These are phyloP conservation scores for Zaprionus lachaisei DNA, from an alignment of 1,140 invertebrate species.

Conservation along the genomic window DNA sequence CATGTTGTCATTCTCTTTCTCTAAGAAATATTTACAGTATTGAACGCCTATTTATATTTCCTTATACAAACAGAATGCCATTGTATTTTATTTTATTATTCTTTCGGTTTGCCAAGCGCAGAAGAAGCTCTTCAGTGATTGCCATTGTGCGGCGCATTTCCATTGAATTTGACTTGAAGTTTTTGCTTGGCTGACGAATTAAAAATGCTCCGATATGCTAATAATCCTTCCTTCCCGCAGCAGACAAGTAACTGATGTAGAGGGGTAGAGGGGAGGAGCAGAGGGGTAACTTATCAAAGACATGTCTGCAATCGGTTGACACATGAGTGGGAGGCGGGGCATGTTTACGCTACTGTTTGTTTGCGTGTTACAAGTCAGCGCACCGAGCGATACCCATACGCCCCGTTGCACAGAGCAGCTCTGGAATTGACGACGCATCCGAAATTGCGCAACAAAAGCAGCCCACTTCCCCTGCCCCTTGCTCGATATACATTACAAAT, in stretches of 20 bases:
- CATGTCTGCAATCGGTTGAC: slow-evolving; percentile 35
- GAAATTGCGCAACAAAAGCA: slow-evolving; percentile 42
- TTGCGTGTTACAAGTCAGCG: slow-evolving; percentile 57
- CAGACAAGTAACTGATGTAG: background rate
- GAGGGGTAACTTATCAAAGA: slow-evolving; percentile 47
- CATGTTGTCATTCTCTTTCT: background rate
- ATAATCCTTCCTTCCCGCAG: background rate
- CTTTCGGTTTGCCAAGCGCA: background rate
- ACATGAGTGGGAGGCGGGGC: slow-evolving; percentile 15
- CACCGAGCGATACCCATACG: slow-evolving; percentile 68
- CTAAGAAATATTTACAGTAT: background rate
- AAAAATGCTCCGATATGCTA: background rate
- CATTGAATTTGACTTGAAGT: slow-evolving; percentile 10
- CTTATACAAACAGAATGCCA: background rate
- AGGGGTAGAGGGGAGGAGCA: background rate
- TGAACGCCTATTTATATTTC: background rate
- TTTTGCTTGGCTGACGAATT: slow-evolving; percentile 1
- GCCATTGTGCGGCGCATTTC: background rate
- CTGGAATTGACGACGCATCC: slow-evolving; percentile 29
- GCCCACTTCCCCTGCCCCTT: background rate
- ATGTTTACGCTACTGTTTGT: slow-evolving; percentile 30
- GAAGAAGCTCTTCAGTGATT: background rate
- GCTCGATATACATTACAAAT: slow-evolving; percentile 47
- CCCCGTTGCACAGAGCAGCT: slow-evolving; percentile 63
- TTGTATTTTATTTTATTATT: background rate